These are phyloP conservation scores for Malacoctenus gilli DNA, from an alignment of 2,797 vertebrate species.

Conservation along the genomic window DNA sequence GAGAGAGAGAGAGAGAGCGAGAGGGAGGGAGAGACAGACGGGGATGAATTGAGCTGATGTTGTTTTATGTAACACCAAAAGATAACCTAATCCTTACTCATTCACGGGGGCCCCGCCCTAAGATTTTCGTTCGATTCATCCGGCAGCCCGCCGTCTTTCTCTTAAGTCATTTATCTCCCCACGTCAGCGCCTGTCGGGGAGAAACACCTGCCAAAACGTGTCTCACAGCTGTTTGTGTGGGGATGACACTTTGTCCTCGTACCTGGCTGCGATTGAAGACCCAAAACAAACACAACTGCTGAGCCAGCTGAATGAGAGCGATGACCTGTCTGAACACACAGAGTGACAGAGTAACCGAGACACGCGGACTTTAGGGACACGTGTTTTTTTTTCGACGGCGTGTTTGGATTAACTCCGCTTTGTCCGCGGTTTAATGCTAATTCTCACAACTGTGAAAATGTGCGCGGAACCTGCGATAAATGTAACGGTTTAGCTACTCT, in stretches of 20 bases:
- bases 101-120: constrained; percentile 36
- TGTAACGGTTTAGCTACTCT: constrained; percentile 5
- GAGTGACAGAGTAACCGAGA: constrained; percentile 30
- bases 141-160: constrained; percentile 16
- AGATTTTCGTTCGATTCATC: constrained; percentile 40
- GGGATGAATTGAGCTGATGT: constrained; percentile 46
- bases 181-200: constrained; percentile 17
- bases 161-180: constrained; percentile 43
- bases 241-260: constrained; percentile 61
- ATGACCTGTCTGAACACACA: constrained; percentile 29
- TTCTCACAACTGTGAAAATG: constrained; percentile 5
- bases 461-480: constrained; percentile 1
- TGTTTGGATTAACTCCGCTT: constrained; percentile 3
- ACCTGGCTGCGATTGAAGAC: constrained; percentile 59
- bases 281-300: constrained; percentile 73
- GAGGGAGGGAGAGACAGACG: constrained; percentile 18
- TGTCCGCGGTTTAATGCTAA: not conserved
- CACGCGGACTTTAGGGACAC: not conserved
- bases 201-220: constrained; percentile 38
- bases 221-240: constrained; percentile 37
- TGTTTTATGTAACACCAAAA: constrained; percentile 58
- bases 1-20: constrained; percentile 12
- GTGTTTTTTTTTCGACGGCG: not conserved
- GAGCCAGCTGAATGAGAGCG: constrained; percentile 58
- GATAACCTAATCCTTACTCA: constrained; percentile 55